Evolutionary conservation across 2,113 vertebrate species (phyloP).

Genomic region (Halichoerus grypus): DNA sequence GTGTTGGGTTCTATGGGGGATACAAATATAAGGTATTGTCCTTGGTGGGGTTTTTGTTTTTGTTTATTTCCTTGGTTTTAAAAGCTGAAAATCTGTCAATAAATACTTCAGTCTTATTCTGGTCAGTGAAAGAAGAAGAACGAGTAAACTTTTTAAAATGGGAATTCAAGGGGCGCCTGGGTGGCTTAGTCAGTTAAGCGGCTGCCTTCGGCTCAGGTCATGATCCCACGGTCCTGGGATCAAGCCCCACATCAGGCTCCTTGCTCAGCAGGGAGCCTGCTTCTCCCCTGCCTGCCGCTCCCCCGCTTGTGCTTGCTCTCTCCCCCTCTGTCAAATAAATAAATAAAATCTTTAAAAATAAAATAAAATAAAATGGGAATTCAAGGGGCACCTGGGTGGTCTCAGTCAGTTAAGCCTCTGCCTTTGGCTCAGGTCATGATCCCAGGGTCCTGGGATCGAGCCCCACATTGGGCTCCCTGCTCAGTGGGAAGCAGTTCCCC

Average conservation of each 20-base stretch:
- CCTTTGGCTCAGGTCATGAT: too few relatives aligned
- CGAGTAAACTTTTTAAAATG: neutral
- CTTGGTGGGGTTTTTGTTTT: neutral
- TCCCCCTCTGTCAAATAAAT: too few relatives aligned
- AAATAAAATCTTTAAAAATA: too few relatives aligned
- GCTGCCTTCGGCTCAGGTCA: neutral
- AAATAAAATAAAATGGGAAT: too few relatives aligned
- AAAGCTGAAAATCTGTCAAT: conserved; percentile 7
- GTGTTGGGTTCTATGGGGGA: neutral
- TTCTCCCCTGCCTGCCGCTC: too few relatives aligned
- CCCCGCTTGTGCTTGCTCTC: too few relatives aligned
- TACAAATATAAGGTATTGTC: neutral
- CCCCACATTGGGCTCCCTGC: too few relatives aligned
- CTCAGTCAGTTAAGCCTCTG: too few relatives aligned
- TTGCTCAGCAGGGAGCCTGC: too few relatives aligned
- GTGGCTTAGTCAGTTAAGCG: neutral
- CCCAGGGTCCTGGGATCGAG: too few relatives aligned
- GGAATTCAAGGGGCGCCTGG: neutral
- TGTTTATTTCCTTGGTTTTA: neutral
- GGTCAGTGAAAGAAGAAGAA: neutral
- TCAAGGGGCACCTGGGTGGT: too few relatives aligned
- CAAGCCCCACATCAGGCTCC: neutral
- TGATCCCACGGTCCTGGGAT: neutral
- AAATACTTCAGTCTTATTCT: neutral
- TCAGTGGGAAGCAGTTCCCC: too few relatives aligned